These are phyloP conservation scores for Pantherophis vulpinus DNA, from an alignment of 2,797 vertebrate genomes.

Conservation along the genomic window DNA sequence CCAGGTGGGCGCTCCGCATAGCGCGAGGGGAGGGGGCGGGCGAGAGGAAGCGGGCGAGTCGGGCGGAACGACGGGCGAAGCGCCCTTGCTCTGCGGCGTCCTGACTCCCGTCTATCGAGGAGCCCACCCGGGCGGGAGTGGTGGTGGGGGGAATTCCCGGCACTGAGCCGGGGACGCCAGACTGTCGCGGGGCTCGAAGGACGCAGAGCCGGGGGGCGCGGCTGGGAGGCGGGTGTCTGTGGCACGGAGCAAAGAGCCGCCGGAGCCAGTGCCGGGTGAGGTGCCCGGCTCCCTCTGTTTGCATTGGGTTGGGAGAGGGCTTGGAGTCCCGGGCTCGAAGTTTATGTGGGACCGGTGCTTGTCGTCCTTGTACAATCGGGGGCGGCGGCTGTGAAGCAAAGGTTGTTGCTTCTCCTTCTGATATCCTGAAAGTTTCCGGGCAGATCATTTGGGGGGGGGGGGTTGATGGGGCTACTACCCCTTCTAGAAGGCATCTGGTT, in stretches of 20 bases:
- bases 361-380: background rate
- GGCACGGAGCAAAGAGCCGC: background rate
- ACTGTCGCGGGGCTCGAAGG: slow-evolving; percentile 52
- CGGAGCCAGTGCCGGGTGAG: background rate
- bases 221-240: background rate
- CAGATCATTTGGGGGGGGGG: background rate
- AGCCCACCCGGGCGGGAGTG: background rate
- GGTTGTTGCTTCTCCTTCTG: background rate
- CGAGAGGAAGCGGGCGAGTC: background rate
- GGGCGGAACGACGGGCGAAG: background rate
- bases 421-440: background rate
- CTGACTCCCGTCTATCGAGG: no score
- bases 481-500: background rate
- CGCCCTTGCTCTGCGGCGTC: background rate
- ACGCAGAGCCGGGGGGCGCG: background rate
- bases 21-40: no score
- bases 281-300: background rate
- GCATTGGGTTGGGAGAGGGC: background rate
- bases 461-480: no score
- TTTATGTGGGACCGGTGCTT: background rate
- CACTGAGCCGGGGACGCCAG: slow-evolving; percentile 45
- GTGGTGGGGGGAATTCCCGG: background rate
- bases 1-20: background rate
- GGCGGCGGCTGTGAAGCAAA: background rate
- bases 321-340: background rate